Base-by-base conservation (phyloP, 2,797 vertebrate genomes). In the Cichlasoma orientale region DNA sequence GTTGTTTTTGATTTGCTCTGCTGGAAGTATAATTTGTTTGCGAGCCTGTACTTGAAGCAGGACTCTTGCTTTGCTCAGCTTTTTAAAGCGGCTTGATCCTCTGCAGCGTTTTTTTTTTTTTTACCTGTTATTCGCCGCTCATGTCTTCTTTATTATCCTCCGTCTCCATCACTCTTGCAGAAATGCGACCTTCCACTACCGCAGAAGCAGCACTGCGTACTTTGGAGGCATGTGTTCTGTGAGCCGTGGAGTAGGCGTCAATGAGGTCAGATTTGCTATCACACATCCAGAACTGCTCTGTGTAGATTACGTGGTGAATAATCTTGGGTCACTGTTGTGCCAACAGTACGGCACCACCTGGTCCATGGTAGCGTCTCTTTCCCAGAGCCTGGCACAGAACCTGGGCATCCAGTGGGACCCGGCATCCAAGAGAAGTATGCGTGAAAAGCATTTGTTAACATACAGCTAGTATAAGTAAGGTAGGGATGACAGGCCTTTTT, bases 391-490 rank as follows among this genome's bases (percentile, higher is more conserved):
- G 93, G 97, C 97, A 84, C 98, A 99, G 93, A 99, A 99, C 93
- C 93, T 99, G 75, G 98, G 97, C 77, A 98, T 99, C 93, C 98
- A 98, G 14, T 99, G 98, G 98, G 97, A 99, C 84, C 97, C 97
- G 13, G 95, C 95, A 75, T 89, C 94, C 79, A 97, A 96, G 93
- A 98, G 97, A 93, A 99, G 98, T 99, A 98, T 70, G 85, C 76
- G 82, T 82, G 71, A 88, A 55, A 78, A 53, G 53, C 21, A 31
- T 44, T 54, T 71, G 44, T 68, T 66, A 21, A 36, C 27, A 74
- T 29, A 63, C 19, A 55, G 25, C 3, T 61, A 72, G 6, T 44
- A 16, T 66, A 36, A 50, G 50, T 25, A 25, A 57, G 29, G 9
- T 23, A 70, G 2, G 13, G 12, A 74, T 52, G 14, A 14, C 13